phyloP scores from a whole-genome alignment of 37 sponge, comb jelly and placozoan species.

The Bolinopsis microptera region DNA sequence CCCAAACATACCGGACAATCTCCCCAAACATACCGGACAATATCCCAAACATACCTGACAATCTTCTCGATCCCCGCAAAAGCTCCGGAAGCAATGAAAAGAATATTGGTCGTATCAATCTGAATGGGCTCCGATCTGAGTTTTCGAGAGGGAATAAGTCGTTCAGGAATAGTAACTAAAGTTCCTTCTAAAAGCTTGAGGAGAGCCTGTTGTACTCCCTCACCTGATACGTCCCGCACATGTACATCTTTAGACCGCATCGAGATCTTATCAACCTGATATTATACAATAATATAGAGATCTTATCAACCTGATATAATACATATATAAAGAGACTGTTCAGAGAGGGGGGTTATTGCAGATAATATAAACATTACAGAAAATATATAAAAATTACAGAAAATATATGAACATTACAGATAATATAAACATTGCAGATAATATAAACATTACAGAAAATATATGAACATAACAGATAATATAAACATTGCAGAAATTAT shows the following conservation, averaged over 20 bases:
- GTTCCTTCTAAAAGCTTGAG: conserved; percentile 98
- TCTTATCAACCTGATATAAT: not conserved
- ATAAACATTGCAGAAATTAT: too few species aligned
- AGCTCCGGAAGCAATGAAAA: conserved; percentile 97
- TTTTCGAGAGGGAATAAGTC: conserved; percentile 64
- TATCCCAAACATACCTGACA: conserved; percentile 66
- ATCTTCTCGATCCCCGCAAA: conserved; percentile 94
- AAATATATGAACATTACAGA: too few species aligned
- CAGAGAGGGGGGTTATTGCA: too few species aligned
- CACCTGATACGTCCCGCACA: conserved; percentile 94
- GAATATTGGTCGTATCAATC: conserved; percentile 93
- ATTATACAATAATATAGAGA: not conserved
- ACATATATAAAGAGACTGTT: too few species aligned
- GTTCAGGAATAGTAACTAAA: conserved; percentile 81
- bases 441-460: too few species aligned
- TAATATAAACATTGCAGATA: too few species aligned
- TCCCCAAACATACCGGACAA: too few species aligned
- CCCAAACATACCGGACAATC: too few species aligned
- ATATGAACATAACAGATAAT: too few species aligned
- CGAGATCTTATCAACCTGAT: conserved; percentile 86
- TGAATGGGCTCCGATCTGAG: conserved; percentile 63
- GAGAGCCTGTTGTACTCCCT: conserved; percentile 97
- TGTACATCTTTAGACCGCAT: conserved; percentile 84
- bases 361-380: too few species aligned
- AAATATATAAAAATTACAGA: too few species aligned